Percentiles rank a stretch among this genome's conserved stretches.
phyloP scores from a whole-genome alignment of 2,797 vertebrate genomes.

The Chromis chromis region DNA sequence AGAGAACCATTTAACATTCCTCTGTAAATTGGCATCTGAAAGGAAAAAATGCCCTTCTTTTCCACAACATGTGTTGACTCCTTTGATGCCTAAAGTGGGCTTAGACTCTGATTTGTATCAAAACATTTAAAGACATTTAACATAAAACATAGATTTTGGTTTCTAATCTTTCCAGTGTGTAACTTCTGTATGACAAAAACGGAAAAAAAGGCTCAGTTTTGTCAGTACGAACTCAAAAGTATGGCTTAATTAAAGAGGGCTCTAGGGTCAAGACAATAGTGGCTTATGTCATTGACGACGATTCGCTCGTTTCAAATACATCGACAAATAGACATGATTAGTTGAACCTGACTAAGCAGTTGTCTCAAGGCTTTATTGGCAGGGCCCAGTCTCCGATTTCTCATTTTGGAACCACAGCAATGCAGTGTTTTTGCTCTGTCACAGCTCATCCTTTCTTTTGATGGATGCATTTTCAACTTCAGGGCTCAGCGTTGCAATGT shows the following conservation, averaged over 20 bases:
- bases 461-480: constrained; percentile 25
- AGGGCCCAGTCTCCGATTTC: constrained; percentile 59
- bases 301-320: constrained; percentile 88
- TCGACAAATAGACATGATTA: constrained; percentile 89
- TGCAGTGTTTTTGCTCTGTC: constrained; percentile 33
- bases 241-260: constrained; percentile 85
- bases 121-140: constrained; percentile 55
- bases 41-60: constrained; percentile 36
- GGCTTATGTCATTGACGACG: constrained; percentile 86
- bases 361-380: constrained; percentile 86
- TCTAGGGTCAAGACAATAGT: constrained; percentile 88
- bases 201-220: constrained; percentile 8
- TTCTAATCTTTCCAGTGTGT: constrained; percentile 46
- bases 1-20: constrained; percentile 69
- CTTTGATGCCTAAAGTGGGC: constrained; percentile 65
- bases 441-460: constrained; percentile 57
- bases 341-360: constrained; percentile 90
- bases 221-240: constrained; percentile 83
- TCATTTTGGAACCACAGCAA: constrained; percentile 63
- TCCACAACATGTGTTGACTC: constrained; percentile 55
- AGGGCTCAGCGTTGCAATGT: constrained; percentile 20
- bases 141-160: constrained; percentile 45
- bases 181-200: constrained; percentile 41
- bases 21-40: constrained; percentile 64
- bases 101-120: constrained; percentile 59